phyloP scores from a whole-genome alignment of 2,888 invertebrate genomes.

The Cryptocephalus primarius region DNA sequence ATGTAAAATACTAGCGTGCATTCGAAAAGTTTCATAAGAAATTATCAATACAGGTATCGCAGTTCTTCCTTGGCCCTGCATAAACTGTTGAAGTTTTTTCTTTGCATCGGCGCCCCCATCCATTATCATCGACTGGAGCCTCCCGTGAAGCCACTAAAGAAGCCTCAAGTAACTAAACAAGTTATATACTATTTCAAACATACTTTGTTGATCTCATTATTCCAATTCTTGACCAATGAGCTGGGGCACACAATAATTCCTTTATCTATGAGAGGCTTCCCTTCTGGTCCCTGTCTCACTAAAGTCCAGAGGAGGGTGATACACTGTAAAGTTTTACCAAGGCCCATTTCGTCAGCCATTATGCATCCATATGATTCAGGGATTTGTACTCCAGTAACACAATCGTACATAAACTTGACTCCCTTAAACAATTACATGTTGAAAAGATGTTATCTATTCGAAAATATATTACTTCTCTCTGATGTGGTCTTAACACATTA shows the following conservation, averaged over 20 bases:
- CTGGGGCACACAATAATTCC: conserved; percentile 94
- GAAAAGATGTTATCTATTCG: not conserved
- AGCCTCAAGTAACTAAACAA: not conserved
- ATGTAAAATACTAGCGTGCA: conserved; percentile 83
- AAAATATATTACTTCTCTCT: conserved; percentile 58
- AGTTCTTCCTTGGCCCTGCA: conserved; percentile 67
- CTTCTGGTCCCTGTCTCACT: conserved; percentile 84
- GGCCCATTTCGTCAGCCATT: conserved; percentile 99
- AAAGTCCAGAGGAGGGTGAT: conserved; percentile 93
- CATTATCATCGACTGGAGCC: conserved; percentile 72
- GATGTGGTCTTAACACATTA: conserved; percentile 89
- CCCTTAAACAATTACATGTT: conserved; percentile 44
- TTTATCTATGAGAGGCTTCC: conserved; percentile 81
- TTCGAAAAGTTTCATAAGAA: conserved; percentile 96
- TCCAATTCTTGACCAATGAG: conserved; percentile 98
- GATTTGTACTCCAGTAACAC: conserved; percentile 87
- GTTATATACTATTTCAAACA: too few relatives aligned
- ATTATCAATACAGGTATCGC: conserved; percentile 92
- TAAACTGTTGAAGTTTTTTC: conserved; percentile 68
- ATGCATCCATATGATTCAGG: conserved; percentile 87
- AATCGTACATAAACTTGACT: conserved; percentile 98
- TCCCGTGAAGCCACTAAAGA: conserved; percentile 68
- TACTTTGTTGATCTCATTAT: conserved; percentile 86
- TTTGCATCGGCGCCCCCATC: conserved; percentile 82
- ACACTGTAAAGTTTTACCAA: conserved; percentile 97